Evolutionary conservation across 2,888 invertebrate genomes (phyloP), one percentile per base, ranked within the genome.

Genomic region (Ypsolopha scabrella): DNA sequence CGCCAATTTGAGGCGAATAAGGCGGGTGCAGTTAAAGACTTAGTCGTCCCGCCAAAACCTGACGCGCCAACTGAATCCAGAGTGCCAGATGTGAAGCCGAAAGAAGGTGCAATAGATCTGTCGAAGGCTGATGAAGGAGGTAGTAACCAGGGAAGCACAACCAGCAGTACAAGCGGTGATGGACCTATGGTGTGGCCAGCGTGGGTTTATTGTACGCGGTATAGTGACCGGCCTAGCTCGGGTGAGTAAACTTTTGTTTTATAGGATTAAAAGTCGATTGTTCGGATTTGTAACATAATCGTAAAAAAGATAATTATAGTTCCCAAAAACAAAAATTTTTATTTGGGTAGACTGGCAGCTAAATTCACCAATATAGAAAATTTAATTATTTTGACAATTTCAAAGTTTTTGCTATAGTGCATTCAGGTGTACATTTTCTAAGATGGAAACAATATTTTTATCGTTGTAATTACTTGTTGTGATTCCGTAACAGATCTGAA

Each of bases 171-270:
- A 43, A 56, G 54, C 1, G 79, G 70, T 11, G 70, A 82, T 38
- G 75, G 82, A 7, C 71, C 81, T 3, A 80, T 87, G 86, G 80
- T 94, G 67, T 97, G 96, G 95, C 98, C 98, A 0, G 98, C 98
- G 36, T 99, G 98, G 99, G 96, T 99, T 46, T 99, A 96, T 85
- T 99, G 98, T 85, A 99, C 98, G 7, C 88, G 99, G 70, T 99
- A 99, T 85, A 94, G 93, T 65, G 95, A 95, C 75, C 88, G 95
- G 66, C 95, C 95, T 6, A 94, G 94, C 76, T 95, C 95, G 79
- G 95, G 95, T 95, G 75, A 88, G 90, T 88, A 9, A 10, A 55
- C 39, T 41, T 51, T 54, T 52, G 46, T 51, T 3, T 24, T 24
- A 4, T 4, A 24, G 24, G 4, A 24, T 24, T 24, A 24, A 4